Evolutionary conservation across 2,888 invertebrate genomes (phyloP), one percentile per base, ranked within the genome.

Genomic region (Drosophila planitibia): DNA sequence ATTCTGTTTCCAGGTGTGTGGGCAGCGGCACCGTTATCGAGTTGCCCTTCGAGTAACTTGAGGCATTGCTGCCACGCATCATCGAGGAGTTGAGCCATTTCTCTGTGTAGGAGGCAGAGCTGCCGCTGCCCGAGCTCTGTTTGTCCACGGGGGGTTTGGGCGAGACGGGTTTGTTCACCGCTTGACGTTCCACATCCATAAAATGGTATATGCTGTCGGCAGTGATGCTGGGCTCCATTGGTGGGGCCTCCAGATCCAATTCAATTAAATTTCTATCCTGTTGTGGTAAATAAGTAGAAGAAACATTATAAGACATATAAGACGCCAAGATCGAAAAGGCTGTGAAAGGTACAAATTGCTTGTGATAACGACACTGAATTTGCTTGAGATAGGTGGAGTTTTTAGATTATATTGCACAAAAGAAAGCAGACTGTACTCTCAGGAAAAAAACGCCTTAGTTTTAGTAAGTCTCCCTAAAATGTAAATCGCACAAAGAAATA

Each of bases 1-100:
- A 92, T 19, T 93, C 92, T 4, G 87, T 81, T 73, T 93, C 93
- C 70, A 92, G 70, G 44, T 92, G 93, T 41, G 92, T 91, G 6
- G 93, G 91, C 70, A 93, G 70, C 41, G 90, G 89, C 54, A 90
- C 67, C 0, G 87, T 73, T 16, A 90, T 86, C 7, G 85, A 70
- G 37, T 85, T 86, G 0, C 78, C 71, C 65, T 91, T 91, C 49
- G 78, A 73, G 32, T 74, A 84, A 51, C 67, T 63, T 6, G 77
- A 60, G 16, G 74, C 73, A 49, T 70, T 78, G 30, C 74, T 73
- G 49, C 83, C 78, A 2, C 90, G 81, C 61, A 83, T 68, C 30
- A 80, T 68, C 7, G 91, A 82, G 4, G 91, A 76, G 64, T 80
- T 91, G 0, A 91, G 70, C 91, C 92, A 92, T 74, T 92, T 92